These are phyloP conservation scores for Leptothorax acervorum DNA, from an alignment of 2,888 invertebrate genomes.

Conservation along the genomic window DNA sequence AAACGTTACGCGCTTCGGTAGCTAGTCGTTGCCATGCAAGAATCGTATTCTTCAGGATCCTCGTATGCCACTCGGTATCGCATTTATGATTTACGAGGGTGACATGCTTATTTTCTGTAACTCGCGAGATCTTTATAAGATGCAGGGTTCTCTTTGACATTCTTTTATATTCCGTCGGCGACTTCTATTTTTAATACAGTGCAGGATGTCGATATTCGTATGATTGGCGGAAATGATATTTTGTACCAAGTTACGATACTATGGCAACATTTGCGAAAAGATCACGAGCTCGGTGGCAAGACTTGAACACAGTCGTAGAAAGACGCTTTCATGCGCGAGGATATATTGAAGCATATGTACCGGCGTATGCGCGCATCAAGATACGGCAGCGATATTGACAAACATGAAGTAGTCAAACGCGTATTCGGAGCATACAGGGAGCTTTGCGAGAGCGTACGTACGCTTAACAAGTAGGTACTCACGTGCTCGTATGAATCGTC, in stretches of 20 bases:
- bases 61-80: constrained; percentile 14
- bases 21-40: background rate
- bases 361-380: constrained; percentile 12
- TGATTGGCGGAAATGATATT: constrained; percentile 33
- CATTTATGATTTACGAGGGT: constrained; percentile 30
- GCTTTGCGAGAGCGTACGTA: constrained; percentile 33
- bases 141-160: background rate
- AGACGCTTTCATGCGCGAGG: constrained; percentile 33
- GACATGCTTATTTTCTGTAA: constrained; percentile 20
- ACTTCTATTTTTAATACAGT: constrained; percentile 29
- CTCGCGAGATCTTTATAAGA: background rate
- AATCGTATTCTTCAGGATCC: constrained; percentile 25
- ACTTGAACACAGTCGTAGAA: constrained; percentile 32
- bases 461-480: constrained; percentile 52
- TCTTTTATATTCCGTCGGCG: background rate
- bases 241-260: background rate
- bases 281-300: background rate
- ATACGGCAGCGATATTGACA: constrained; percentile 47
- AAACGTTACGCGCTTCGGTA: constrained; percentile 9
- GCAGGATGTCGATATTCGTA: background rate
- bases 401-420: constrained; percentile 51
- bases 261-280: constrained; percentile 36
- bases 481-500: constrained; percentile 47
- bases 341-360: constrained; percentile 1
- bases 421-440: constrained; percentile 22